Evolutionary conservation across 2,113 vertebrate species (phyloP).

Genomic region (Felis catus): DNA sequence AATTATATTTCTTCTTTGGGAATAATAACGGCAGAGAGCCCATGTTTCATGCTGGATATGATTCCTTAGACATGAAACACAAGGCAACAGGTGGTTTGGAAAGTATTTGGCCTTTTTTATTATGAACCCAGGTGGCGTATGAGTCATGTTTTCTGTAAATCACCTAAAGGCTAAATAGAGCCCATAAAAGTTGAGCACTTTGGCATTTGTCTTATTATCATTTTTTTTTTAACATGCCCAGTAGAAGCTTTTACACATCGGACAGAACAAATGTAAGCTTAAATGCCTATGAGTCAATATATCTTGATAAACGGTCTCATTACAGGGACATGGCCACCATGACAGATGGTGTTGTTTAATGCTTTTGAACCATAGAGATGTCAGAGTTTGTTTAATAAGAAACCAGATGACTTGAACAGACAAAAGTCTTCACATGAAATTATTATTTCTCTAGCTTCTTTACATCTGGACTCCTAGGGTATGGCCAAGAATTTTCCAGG

Average conservation of each 20-base stretch:
- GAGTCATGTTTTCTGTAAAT: background rate
- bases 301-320: background rate
- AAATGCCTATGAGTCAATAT: background rate
- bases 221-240: background rate
- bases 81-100: background rate
- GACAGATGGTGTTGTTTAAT: background rate
- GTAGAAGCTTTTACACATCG: background rate
- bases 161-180: background rate
- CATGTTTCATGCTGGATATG: background rate
- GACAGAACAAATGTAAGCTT: background rate
- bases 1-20: constrained; percentile 29
- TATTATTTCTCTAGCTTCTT: background rate
- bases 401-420: background rate
- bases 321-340: background rate
- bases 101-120: background rate
- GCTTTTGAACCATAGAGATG: background rate
- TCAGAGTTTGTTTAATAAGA: background rate
- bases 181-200: background rate
- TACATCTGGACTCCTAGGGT: background rate
- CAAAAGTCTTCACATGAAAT: background rate
- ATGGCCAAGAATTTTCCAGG: background rate
- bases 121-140: background rate
- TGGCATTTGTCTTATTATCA: background rate
- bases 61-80: background rate
- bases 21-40: background rate